Evolutionary conservation across 2,113 vertebrate genomes (phyloP), one percentile per base, ranked within the genome.

Genomic region (Paracanthobrama guichenoti): DNA sequence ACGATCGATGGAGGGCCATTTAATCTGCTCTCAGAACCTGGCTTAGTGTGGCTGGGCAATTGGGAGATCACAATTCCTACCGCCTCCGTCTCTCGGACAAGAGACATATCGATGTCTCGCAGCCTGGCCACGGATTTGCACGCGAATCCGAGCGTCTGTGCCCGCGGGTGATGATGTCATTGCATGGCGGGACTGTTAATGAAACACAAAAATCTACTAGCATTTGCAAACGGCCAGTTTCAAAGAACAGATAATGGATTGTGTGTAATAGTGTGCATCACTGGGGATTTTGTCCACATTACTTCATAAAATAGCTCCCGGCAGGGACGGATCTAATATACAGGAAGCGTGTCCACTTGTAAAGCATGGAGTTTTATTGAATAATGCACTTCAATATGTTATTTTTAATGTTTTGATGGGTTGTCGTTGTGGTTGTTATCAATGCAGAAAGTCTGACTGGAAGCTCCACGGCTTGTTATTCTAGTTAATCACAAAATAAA

Each of bases 1-100:
- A 87, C 88, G 90, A 93, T 93, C 91, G 87, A 93, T 93, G 89
- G 39, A 79, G 28, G 88, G 88, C 87, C 82, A 91, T 94, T 93
- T 92, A 91, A 91, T 90, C 90, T 89, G 87, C 86, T 86, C 89
- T 80, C 60, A 74, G 35, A 82, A 46, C 81, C 79, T 86, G 88
- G 84, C 87, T 79, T 69, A 79, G 64, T 48, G 82, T 87, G 85
- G 87, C 87, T 89, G 50, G 80, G 80, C 35, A 69, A 83, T 78
- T 88, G 26, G 44, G 87, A 85, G 87, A 86, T 31, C 82, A 81
- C 66, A 89, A 78, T 83, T 59, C 67, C 64, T 11, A 3, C 75
- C 48, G 60, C 67, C 44, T 35, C 39, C 42, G 14, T 76, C 82
- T 82, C 66, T 83, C 76, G 67, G 85, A 81, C 84, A 79, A 90